Evolutionary conservation across 2,888 invertebrate species (phyloP), one percentile per base, ranked within the genome.

Genomic region (Rhodophaea formosa): DNA sequence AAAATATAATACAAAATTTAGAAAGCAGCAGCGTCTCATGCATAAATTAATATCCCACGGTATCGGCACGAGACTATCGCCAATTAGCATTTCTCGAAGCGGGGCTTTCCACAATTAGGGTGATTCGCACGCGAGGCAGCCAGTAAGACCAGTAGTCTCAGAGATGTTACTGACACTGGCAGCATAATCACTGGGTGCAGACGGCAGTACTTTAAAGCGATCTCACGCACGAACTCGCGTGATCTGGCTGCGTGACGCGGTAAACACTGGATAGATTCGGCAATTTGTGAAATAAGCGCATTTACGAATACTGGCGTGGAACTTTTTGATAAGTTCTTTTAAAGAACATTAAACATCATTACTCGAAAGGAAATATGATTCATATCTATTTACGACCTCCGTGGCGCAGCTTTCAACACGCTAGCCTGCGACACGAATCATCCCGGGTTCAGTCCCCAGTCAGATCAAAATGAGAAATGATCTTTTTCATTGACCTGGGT

Each of bases 111-210:
- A 82, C 80, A 84, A 90, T 89, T 85, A 87, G 82, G 80, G 69
- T 80, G 76, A 84, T 83, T 75, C 71, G 78, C 85, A 85, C 84
- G 86, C 84, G 75, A 85, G 78, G 73, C 62, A 64, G 71, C 81
- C 75, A 68, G 85, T 73, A 88, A 88, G 79, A 89, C 90, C 85
- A 85, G 90, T 89, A 86, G 90, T 82, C 56, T 14, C 10, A 10
- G 69, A 62, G 68, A 51, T 51, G 35, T 16, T 35, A 51, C 35
- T 72, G 80, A 79, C 78, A 72, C 73, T 72, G 82, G 82, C 80
- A 84, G 63, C 60, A 74, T 90, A 90, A 90, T 90, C 73, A 85
- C 58, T 64, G 78, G 80, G 67, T 74, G 60, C 65, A 67, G 8
- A 12, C 14, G 14, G 42, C n/a, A 23, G 15, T 1, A 29, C 32